Percentiles rank a stretch among this genome's conserved stretches.
These are phyloP conservation scores for Phalacrocorax carbo DNA, from an alignment of 2,113 vertebrate species.

Conservation along the genomic window DNA sequence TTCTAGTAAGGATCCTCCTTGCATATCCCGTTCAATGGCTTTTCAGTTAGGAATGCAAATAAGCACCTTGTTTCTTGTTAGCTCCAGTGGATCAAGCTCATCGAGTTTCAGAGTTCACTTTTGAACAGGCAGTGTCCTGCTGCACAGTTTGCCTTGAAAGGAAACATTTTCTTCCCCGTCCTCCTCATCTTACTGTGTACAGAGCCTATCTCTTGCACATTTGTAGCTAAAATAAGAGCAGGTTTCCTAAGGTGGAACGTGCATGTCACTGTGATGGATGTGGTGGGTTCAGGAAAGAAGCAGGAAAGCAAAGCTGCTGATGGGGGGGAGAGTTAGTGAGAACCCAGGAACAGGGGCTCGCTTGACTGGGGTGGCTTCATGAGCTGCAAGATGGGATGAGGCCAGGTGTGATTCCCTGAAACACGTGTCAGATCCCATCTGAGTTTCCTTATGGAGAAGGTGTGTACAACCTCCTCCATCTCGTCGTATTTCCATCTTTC, in stretches of 20 bases:
- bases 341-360: not conserved
- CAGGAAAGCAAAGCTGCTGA: not conserved
- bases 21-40: not conserved
- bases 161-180: not conserved
- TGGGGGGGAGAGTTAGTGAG: not conserved
- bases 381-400: not conserved
- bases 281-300: not conserved
- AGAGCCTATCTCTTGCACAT: not conserved
- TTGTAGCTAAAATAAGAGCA: not conserved
- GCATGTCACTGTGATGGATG: not conserved
- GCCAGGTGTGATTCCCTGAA: not conserved
- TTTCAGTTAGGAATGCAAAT: not conserved
- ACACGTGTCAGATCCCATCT: not conserved
- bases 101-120: not conserved
- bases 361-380: not conserved
- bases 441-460: not conserved
- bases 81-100: not conserved
- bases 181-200: not conserved
- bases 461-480: not conserved
- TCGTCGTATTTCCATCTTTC: not conserved
- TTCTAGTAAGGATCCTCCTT: not conserved
- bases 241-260: not conserved
- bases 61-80: not conserved
- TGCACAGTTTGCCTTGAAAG: slow-evolving; percentile 8
- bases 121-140: not conserved